Conservation (phyloP, 2,797 vertebrate genomes). For the Girardinus metallicus region DNA sequence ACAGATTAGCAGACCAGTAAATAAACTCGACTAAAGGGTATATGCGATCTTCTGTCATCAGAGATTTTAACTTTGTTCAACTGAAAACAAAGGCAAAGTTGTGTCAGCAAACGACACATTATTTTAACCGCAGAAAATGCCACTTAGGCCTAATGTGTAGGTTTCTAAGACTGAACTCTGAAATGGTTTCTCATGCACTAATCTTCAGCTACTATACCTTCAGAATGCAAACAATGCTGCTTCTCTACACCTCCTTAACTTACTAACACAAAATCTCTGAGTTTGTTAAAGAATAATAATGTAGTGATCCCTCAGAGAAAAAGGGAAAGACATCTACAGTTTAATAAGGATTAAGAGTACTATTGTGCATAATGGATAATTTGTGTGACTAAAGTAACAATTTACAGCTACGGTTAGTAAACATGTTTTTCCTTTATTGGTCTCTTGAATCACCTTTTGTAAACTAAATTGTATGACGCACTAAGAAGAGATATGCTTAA, state of each 20-base stretch:
- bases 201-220: constrained; percentile 1
- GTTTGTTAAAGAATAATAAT: background rate
- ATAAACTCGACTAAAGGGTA: background rate
- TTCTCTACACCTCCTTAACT: too few relatives aligned
- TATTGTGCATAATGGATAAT: background rate
- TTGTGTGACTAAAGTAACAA: constrained; percentile 4
- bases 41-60: background rate
- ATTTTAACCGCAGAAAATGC: background rate
- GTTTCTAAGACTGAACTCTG: constrained; percentile 2
- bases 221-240: background rate
- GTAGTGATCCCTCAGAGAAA: background rate
- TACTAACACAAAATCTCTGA: too few relatives aligned
- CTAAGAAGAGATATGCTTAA: background rate
- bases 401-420: constrained; percentile 16
- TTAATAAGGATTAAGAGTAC: background rate
- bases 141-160: constrained; percentile 2
- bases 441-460: constrained; percentile 3
- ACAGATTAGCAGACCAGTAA: background rate
- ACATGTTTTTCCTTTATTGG: constrained; percentile 37
- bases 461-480: constrained; percentile 25
- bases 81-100: background rate
- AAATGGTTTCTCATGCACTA: constrained; percentile 1
- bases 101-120: background rate
- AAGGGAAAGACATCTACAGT: background rate
- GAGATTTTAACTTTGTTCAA: constrained; percentile 1